Base-by-base conservation (phyloP, 2,888 invertebrate genomes). In the Phaedon cochleariae region DNA sequence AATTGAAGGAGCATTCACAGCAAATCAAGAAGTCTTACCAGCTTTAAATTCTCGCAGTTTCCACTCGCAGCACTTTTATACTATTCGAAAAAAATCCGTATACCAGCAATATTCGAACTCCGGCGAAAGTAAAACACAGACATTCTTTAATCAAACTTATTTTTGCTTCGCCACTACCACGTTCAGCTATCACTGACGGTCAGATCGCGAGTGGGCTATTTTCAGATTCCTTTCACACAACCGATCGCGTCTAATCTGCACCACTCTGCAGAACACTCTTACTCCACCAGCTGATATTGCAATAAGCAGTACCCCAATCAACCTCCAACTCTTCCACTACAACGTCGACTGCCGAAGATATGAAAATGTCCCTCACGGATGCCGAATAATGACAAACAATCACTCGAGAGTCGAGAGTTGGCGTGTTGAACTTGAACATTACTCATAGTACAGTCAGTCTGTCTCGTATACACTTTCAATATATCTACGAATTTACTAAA, bases 161-260 rank as follows among this genome's bases (percentile, higher is more conserved):
- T 55, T n/a, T 1, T 34, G 31, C 31, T 55, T 54, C 37, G 37
- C 31, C 26, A 31, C 53, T 22, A 22, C 54, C 45, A 10, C 29
- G 20, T 51, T 54, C 62, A 54, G 57, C 64, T 61, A 64, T 61
- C 67, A 62, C 60, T 62, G 61, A 60, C 62, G 59, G 67, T 55
- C 61, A 26, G 57, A 37, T 57, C 18, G 57, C 57, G 57, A 57
- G 60, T 67, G 52, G 34, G 52, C 57, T 64, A 63, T 55, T 54
- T 62, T 60, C 64, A 48, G 64, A 61, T 61, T 64, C 64, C 67
- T 64, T 61, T 67, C 67, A 59, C 67, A 59, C 34, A 51, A 46
- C 48, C 20, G 60, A 46, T 60, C 57, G 61, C 49, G 22, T 41
- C 45, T 57, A n/a, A 26, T 57, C 57, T 22, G 18, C 29, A 31